phyloP scores from a whole-genome alignment of 2,113 vertebrate species.

The Eolophus roseicapilla region DNA sequence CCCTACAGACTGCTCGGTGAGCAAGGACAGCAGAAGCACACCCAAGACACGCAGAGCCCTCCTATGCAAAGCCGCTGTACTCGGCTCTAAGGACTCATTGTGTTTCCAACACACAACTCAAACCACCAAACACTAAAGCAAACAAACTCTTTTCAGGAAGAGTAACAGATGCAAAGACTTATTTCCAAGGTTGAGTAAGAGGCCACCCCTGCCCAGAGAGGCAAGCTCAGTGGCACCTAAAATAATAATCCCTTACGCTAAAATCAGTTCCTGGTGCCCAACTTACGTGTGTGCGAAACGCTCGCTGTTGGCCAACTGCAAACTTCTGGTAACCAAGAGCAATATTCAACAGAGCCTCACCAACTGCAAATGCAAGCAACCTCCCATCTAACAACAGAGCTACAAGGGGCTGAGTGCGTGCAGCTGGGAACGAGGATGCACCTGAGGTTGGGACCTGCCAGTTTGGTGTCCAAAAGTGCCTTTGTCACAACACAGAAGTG shows the following conservation, averaged over 20 bases:
- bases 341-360: background rate
- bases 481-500: rapidly evolving
- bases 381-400: background rate
- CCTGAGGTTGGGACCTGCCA: no score
- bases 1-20: background rate
- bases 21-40: background rate
- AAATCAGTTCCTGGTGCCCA: background rate
- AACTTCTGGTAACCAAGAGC: background rate
- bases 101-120: background rate
- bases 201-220: background rate
- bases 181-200: background rate
- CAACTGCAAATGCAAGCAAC: background rate
- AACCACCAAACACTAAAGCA: background rate
- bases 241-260: background rate
- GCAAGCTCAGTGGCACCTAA: background rate
- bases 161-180: background rate
- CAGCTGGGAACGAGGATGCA: background rate
- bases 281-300: rapidly evolving
- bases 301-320: no score
- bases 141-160: background rate
- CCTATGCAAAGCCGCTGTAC: rapidly evolving
- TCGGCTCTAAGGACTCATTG: no score
- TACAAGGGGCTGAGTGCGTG: background rate
- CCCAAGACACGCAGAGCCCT: rapidly evolving
- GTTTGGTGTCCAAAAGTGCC: background rate